Evolutionary conservation across 2,888 invertebrate species (phyloP).

Genomic region (Coronaproctus castanopsis): DNA sequence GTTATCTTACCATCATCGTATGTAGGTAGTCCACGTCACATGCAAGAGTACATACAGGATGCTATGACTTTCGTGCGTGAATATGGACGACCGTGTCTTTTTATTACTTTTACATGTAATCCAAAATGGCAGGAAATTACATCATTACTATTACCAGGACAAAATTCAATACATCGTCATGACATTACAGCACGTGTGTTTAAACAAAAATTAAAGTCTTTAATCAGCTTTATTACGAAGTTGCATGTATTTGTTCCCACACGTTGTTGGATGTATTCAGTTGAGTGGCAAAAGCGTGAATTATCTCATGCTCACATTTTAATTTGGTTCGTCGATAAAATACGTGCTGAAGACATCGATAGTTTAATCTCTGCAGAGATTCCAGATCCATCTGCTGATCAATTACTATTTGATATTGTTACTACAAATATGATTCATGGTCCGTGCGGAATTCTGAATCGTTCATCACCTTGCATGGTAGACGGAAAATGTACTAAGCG

Average conservation of each 20-base stretch:
- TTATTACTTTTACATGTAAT: conserved; percentile 22
- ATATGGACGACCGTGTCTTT: conserved; percentile 21
- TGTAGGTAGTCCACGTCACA: conserved; percentile 21
- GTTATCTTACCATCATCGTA: conserved; percentile 22
- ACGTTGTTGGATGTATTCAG: conserved; percentile 20
- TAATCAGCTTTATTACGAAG: conserved; percentile 14
- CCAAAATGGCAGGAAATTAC: conserved; percentile 22
- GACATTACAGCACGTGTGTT: conserved; percentile 15
- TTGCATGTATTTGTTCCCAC: conserved; percentile 13
- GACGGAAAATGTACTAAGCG: conserved; percentile 20
- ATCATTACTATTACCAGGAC: conserved; percentile 14
- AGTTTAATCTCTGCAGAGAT: conserved; percentile 23
- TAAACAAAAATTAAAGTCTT: conserved; percentile 14
- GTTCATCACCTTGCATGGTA: conserved; percentile 20
- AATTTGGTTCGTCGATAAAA: conserved; percentile 23
- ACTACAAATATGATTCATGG: conserved; percentile 25
- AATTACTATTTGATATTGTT: conserved; percentile 19
- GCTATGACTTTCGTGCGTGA: conserved; percentile 23
- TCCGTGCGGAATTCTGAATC: conserved; percentile 17
- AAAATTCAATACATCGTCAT: conserved; percentile 21
- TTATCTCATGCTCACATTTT: conserved; percentile 23
- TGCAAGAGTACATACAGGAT: conserved; percentile 24
- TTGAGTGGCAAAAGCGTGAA: conserved; percentile 22
- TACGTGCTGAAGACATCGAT: conserved; percentile 23
- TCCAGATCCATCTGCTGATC: conserved; percentile 20